Evolutionary conservation across 2,888 invertebrate species (phyloP).

Genomic region (Rutpela maculata): DNA sequence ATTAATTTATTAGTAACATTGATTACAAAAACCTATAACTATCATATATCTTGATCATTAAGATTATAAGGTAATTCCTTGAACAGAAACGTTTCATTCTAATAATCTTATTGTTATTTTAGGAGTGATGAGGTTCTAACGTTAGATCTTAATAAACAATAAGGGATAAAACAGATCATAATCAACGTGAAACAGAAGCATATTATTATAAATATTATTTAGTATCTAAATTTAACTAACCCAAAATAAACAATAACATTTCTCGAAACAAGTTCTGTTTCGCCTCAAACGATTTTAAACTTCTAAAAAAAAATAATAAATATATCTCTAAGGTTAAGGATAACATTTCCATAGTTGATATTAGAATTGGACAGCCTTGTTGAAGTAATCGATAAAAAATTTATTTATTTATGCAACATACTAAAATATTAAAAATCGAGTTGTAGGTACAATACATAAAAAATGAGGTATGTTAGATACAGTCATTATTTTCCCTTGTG

Average conservation of each 20-base stretch:
- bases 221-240: neutral
- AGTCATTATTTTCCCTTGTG: neutral
- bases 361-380: neutral
- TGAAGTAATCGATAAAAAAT: neutral
- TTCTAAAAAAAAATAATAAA: constrained; percentile 5
- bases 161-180: neutral
- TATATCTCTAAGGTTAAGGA: neutral
- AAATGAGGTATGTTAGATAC: neutral
- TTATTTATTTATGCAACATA: neutral
- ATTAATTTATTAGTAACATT: constrained; percentile 14
- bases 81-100: neutral
- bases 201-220: neutral
- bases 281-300: neutral
- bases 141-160: neutral
- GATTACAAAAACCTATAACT: constrained; percentile 10
- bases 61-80: neutral
- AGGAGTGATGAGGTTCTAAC: neutral
- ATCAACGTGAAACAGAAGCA: neutral
- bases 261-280: neutral
- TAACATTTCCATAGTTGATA: neutral
- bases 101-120: neutral
- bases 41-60: neutral
- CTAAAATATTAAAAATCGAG: neutral
- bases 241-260: constrained; percentile 7
- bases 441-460: neutral